phyloP scores from a whole-genome alignment of 2,888 invertebrate genomes.

The Chelonus formosanus region DNA sequence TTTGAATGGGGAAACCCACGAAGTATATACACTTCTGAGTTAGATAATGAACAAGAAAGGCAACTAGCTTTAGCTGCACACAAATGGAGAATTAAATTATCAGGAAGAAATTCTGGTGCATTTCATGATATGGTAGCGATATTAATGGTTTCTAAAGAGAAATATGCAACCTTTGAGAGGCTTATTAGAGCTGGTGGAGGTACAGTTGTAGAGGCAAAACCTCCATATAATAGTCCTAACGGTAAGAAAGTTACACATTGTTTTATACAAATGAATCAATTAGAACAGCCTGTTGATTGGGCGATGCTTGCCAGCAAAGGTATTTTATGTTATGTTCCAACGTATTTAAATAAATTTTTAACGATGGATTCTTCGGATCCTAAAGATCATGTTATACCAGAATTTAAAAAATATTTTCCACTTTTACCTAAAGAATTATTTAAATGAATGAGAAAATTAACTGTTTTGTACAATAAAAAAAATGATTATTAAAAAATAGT shows the following conservation, averaged over 20 bases:
- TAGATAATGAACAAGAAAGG: slow-evolving; percentile 62
- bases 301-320: slow-evolving; percentile 68
- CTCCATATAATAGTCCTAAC: slow-evolving; percentile 57
- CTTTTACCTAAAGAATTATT: slow-evolving; percentile 53
- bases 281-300: slow-evolving; percentile 68
- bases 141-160: slow-evolving; percentile 71
- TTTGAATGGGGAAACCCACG: slow-evolving; percentile 87
- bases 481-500: too few relatives aligned
- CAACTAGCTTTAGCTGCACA: slow-evolving; percentile 71
- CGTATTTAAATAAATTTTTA: slow-evolving; percentile 72
- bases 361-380: slow-evolving; percentile 51
- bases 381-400: slow-evolving; percentile 56
- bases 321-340: slow-evolving; percentile 72
- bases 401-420: slow-evolving; percentile 59
- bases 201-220: slow-evolving; percentile 69
- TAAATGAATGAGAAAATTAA: neutral
- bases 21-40: slow-evolving; percentile 67
- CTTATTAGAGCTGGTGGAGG: slow-evolving; percentile 84
- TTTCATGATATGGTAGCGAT: slow-evolving; percentile 66
- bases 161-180: slow-evolving; percentile 72
- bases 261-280: slow-evolving; percentile 71
- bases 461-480: slow-evolving; percentile 9
- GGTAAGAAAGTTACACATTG: slow-evolving; percentile 73
- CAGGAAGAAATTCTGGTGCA: slow-evolving; percentile 62
- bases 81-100: slow-evolving; percentile 75